Base-by-base conservation (phyloP, 1,140 invertebrate species). In the Dendrolimus punctatus region DNA sequence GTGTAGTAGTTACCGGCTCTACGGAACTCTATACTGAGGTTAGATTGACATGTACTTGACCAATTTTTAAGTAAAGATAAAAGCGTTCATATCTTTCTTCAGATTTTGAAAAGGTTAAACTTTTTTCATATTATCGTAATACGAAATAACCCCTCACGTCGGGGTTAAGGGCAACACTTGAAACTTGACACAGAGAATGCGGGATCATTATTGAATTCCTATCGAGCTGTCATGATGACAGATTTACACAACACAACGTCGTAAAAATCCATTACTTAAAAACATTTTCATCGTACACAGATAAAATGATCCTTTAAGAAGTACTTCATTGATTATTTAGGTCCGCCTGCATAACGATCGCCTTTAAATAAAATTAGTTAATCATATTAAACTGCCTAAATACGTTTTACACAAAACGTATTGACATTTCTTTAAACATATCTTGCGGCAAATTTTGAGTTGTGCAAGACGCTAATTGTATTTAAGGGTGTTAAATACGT, bases 61-160 rank as follows among this genome's bases (percentile, higher is more conserved):
- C 43, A 2, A 45, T 9, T 8, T 45, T 10, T 9, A 9, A 42
- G n/a, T n/a, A 45, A 9, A 10, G 6, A 9, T n/a, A 6, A 45
- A n/a, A 45, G 43, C 6, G n/a, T 40, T 42, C 52, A 51, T 57
- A 57, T 57, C 46, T 60, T 51, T 48, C 48, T 50, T 8, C 49
- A 41, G 47, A 50, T 47, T 46, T 55, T 41, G 53, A 53, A 56
- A 53, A 56, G 53, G 53, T 60, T 44, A 53, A 68, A 62, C 62
- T 68, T 64, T 68, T 68, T 68, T 68, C 55, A 64, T 64, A 60
- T 60, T 57, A 39, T 38, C 47, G 47, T 60, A 49, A 42, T 50
- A 59, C 53, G 51, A 52, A 55, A 60, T 58, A 53, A 58, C 54
- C 40, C 51, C 54, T 60, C 53, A 53, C 39, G 52, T 39, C 49